These are phyloP conservation scores for Pelobates fuscus DNA, from an alignment of 2,113 vertebrate genomes.

Conservation along the genomic window DNA sequence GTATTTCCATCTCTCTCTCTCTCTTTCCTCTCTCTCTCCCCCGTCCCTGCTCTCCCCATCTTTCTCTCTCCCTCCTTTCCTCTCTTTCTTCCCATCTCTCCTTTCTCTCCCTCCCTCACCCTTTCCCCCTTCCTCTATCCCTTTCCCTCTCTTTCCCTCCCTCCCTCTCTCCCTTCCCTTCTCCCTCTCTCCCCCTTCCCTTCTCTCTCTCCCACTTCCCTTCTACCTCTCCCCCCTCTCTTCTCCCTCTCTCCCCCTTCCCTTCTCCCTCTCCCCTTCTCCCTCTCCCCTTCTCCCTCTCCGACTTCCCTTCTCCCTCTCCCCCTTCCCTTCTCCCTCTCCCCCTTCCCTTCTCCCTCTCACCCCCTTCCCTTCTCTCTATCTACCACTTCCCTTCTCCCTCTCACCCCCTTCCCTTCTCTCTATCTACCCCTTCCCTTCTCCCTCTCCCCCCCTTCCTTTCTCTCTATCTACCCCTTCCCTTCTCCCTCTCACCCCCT, in stretches of 20 bases:
- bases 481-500: not conserved
- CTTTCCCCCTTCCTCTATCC: not conserved
- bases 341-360: too few relatives aligned
- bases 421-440: not conserved
- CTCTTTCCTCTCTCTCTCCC: not conserved
- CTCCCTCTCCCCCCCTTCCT: not conserved
- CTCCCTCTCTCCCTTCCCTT: not conserved
- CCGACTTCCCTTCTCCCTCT: not conserved
- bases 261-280: not conserved
- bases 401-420: too few relatives aligned
- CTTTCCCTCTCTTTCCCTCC: not conserved
- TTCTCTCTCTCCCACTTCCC: not conserved
- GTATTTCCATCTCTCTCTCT: not conserved
- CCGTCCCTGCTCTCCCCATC: not conserved
- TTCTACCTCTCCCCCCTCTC: not conserved
- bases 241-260: not conserved
- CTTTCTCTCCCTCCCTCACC: not conserved
- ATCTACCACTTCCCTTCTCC: too few relatives aligned
- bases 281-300: not conserved
- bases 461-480: not conserved
- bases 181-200: not conserved
- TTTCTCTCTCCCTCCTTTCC: not conserved
- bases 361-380: too few relatives aligned
- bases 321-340: too few relatives aligned
- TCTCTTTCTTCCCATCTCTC: not conserved